These are phyloP conservation scores for Temnothorax unifasciatus DNA, from an alignment of 2,888 invertebrate genomes.

Conservation along the genomic window DNA sequence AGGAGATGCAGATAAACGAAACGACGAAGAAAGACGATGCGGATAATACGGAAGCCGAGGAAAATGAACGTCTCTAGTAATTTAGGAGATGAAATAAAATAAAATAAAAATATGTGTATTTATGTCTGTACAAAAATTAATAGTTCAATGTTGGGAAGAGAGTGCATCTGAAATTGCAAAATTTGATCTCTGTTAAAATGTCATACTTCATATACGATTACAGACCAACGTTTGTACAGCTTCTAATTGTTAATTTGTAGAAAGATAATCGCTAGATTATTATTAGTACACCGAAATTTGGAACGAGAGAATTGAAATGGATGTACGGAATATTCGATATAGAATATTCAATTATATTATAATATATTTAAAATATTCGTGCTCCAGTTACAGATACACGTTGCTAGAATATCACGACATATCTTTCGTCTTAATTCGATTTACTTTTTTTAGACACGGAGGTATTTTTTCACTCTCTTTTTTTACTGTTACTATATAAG, in stretches of 20 bases:
- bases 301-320: neutral
- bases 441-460: neutral
- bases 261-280: neutral
- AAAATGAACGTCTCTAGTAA: conserved; percentile 80
- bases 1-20: conserved; percentile 79
- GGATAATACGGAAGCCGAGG: conserved; percentile 76
- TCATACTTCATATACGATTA: conserved; percentile 24
- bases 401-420: conserved; percentile 48
- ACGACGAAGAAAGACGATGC: conserved; percentile 57
- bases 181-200: neutral
- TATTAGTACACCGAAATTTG: neutral
- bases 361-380: conserved; percentile 33
- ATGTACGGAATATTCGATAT: conserved; percentile 28
- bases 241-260: conserved; percentile 22
- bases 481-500: conserved; percentile 60
- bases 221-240: conserved; percentile 43
- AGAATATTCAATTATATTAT: conserved; percentile 26
- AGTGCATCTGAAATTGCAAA: conserved; percentile 22
- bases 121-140: conserved; percentile 45
- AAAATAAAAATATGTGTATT: conserved; percentile 1
- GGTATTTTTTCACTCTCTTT: conserved; percentile 49
- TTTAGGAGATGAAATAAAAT: conserved; percentile 17
- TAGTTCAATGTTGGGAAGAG: conserved; percentile 29
- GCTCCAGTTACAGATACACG: conserved; percentile 40
- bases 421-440: conserved; percentile 28